These are phyloP conservation scores for Urocynchramus pylzowi DNA, from an alignment of 2,113 vertebrate genomes.

Conservation along the genomic window DNA sequence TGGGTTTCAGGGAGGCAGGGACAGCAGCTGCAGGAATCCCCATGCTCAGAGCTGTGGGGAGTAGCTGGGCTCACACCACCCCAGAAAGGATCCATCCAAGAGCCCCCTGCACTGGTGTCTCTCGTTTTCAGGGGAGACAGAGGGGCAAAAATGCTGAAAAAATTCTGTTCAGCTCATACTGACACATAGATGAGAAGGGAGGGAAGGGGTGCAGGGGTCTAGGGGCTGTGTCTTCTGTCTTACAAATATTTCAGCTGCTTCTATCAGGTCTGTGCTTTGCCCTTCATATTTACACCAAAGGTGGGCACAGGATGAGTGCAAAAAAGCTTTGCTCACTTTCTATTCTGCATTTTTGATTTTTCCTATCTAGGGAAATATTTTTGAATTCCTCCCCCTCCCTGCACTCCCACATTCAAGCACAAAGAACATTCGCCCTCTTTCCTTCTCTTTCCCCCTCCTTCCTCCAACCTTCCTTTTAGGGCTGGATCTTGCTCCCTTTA, in stretches of 20 bases:
- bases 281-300: not conserved
- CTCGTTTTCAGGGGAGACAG: not conserved
- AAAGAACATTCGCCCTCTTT: not conserved
- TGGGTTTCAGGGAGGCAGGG: not conserved
- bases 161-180: not conserved
- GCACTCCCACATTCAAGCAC: not conserved
- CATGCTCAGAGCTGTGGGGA: not conserved
- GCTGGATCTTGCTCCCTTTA: not conserved
- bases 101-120: not conserved
- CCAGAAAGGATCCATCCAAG: fast-evolving
- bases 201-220: not conserved
- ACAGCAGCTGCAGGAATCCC: not conserved
- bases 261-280: not conserved
- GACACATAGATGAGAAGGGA: not conserved
- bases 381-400: not conserved
- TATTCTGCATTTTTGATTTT: not conserved
- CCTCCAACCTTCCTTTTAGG: not conserved
- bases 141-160: not conserved
- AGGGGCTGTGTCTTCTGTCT: fast-evolving
- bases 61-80: fast-evolving
- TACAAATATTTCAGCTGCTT: not conserved
- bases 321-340: not conserved
- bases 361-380: not conserved
- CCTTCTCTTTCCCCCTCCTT: not conserved
- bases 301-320: not conserved